A percentile compares a stretch with the other conserved stretches of the same genome.
phyloP scores from a whole-genome alignment of 64 coral and sea anemone species.

The Dendrophyllia cribrosa region DNA sequence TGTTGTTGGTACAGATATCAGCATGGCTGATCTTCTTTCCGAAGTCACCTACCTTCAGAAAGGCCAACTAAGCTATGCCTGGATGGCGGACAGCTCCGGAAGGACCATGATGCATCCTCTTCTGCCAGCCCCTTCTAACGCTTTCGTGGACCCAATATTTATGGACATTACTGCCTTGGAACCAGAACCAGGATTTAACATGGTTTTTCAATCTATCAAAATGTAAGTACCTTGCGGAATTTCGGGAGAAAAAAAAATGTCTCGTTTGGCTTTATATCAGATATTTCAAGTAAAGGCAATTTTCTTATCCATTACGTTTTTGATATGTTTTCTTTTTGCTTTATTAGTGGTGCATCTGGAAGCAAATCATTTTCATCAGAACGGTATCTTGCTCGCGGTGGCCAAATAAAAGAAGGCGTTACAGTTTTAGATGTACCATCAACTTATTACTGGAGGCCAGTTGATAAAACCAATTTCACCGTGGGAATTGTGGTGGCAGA shows the following conservation, averaged over 20 bases:
- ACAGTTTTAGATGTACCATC: slow-evolving; percentile 38
- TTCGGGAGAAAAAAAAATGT: no score
- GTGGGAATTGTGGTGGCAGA: slow-evolving; percentile 45
- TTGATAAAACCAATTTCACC: slow-evolving; percentile 54
- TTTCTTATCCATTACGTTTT: no score
- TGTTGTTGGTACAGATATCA: slow-evolving; percentile 61
- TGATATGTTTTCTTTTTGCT: not conserved
- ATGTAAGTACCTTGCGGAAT: not conserved
- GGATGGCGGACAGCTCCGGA: slow-evolving; percentile 66
- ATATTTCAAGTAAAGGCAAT: no score
- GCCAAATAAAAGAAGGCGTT: slow-evolving; percentile 53
- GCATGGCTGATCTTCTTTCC: slow-evolving; percentile 66
- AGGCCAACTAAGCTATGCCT: slow-evolving; percentile 70
- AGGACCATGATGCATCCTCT: slow-evolving; percentile 80
- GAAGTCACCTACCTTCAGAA: slow-evolving; percentile 72
- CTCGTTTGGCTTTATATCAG: no score
- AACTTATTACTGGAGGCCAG: slow-evolving; percentile 55
- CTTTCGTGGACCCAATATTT: slow-evolving; percentile 47
- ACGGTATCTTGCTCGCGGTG: slow-evolving; percentile 64
- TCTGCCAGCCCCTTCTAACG: slow-evolving; percentile 64
- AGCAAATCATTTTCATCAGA: not conserved
- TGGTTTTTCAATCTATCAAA: slow-evolving; percentile 47
- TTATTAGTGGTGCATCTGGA: slow-evolving; percentile 10
- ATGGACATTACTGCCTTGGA: slow-evolving; percentile 71
- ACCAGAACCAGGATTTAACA: slow-evolving; percentile 35